Evolutionary conservation across 2,113 vertebrate species (phyloP), one percentile per base, ranked within the genome.

Genomic region (Noturus placidus): DNA sequence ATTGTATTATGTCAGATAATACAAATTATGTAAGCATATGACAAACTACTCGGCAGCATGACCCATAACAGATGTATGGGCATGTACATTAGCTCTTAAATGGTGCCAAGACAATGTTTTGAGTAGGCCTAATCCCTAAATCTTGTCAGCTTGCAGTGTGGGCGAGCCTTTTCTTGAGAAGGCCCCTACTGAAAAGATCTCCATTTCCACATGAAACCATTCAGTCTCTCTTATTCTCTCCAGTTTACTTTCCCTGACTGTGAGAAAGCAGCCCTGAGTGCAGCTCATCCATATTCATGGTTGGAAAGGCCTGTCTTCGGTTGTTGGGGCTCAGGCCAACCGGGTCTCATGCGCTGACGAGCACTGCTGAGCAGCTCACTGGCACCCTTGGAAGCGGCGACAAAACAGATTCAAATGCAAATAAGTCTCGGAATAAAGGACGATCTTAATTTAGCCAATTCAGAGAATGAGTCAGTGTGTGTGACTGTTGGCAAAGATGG

Each of bases 321-420:
- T 74, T 70, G 63, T 61, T 76, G 82, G 86, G 72, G 87, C 57
- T 90, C 76, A 78, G 84, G 84, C 80, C 72, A 86, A 81, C 38
- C 35, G 50, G 33, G 63, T 80, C 46, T 42, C 78, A 82, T 30
- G 11, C 78, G 80, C 78, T 89, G 90, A 91, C 85, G 91, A 92
- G 87, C 91, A 81, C 93, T 89, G 89, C 91, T 92, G 93, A 92
- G 92, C 93, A 90, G 85, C 91, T 91, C 90, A 90, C 87, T 91
- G 87, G 90, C 94, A 95, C 93, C 92, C 94, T 94, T 94, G 92
- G 91, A 91, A 84, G 57, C 89, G n/a, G 91, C 92, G 92, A 94
- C 93, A 93, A 93, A 88, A 92, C 87, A 90, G 89, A 95, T 96
- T 94, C 93, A 95, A 94, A 96, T 95, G 95, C 94, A 94, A 95